Conservation (phyloP, 2,113 vertebrate species). For the Pachypanchax playfairii region DNA sequence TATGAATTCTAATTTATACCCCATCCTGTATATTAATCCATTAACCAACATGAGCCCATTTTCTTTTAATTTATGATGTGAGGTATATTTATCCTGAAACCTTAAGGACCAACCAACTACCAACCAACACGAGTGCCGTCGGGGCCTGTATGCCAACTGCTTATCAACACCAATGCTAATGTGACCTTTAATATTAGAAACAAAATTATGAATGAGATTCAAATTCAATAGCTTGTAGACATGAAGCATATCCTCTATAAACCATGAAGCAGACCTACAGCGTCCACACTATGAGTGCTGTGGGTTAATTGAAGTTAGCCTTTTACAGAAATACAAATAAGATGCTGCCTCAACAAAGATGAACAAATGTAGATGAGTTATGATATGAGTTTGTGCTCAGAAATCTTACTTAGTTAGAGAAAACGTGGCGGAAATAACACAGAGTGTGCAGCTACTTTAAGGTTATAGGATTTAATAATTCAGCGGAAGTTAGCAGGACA, state of each 20-base stretch:
- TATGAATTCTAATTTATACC: constrained; percentile 20
- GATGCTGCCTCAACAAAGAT: constrained; percentile 42
- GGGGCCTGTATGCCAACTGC: constrained; percentile 65
- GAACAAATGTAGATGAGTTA: constrained; percentile 31
- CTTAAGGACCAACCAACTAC: constrained; percentile 21
- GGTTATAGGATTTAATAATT: constrained; percentile 11
- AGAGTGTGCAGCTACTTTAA: constrained; percentile 9
- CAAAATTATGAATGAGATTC: constrained; percentile 77
- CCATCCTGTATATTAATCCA: constrained; percentile 9
- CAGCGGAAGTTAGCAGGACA: background rate
- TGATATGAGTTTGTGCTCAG: constrained; percentile 24
- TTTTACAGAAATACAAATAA: constrained; percentile 32
- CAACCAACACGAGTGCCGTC: constrained; percentile 39
- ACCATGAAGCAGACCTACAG: constrained; percentile 45
- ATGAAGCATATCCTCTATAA: constrained; percentile 52
- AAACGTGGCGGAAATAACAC: constrained; percentile 1
- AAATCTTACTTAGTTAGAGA: constrained; percentile 7
- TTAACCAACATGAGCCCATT: constrained; percentile 6
- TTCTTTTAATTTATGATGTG: constrained; percentile 21
- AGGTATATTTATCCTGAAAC: constrained; percentile 14
- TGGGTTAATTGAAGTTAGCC: constrained; percentile 62
- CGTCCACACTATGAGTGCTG: constrained; percentile 27
- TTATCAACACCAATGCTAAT: constrained; percentile 80
- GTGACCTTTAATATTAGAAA: constrained; percentile 79
- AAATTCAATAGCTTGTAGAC: constrained; percentile 72